Evolutionary conservation across 2,797 vertebrate species (phyloP), one percentile per base, ranked within the genome.

Genomic region (Enteromius thamalakanensis): DNA sequence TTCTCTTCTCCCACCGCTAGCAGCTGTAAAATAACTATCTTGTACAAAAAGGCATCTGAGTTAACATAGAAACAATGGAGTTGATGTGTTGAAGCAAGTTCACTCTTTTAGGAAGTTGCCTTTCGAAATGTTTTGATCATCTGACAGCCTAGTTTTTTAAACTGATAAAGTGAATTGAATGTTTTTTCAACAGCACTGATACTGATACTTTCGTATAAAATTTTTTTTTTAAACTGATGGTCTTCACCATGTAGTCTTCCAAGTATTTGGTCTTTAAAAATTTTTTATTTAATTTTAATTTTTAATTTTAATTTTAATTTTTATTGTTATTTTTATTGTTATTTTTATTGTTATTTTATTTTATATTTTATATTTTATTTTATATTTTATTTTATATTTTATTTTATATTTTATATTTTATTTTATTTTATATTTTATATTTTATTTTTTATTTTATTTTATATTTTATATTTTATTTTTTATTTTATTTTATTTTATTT

Each of bases 1-100:
- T 86, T 78, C 72, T 58, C 80, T 81, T 76, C 85, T 86, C 64
- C 49, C 62, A 58, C 37, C 37, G 26, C 60, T 55, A 55, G 55
- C 49, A 84, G 76, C 53, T 75, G 45, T 75, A 70, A 84, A 88
- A 85, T 86, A 65, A 80, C 81, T 82, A 83, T 88, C 81, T 77
- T 83, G 80, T 81, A 49, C 70, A 34, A 65, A 83, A 83, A 76
- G 49, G 10, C 53, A 47, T 74, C 26, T 79, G 42, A 81, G 49
- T 70, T 58, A 76, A 23, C 21, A 29, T 3, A 34, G 68, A 49
- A 58, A 55, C 62, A 79, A 42, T 60, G 51, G 69, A 49, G 15
- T 5, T 12, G 40, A 47, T 37, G 37, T 80, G 55, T 69, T 81
- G 47, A 58, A 81, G 51, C 37, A 83, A 15, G 14, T 84, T 87